These are phyloP conservation scores for Phylloscopus trochiloides DNA, from an alignment of 2,113 vertebrate genomes.

Conservation along the genomic window DNA sequence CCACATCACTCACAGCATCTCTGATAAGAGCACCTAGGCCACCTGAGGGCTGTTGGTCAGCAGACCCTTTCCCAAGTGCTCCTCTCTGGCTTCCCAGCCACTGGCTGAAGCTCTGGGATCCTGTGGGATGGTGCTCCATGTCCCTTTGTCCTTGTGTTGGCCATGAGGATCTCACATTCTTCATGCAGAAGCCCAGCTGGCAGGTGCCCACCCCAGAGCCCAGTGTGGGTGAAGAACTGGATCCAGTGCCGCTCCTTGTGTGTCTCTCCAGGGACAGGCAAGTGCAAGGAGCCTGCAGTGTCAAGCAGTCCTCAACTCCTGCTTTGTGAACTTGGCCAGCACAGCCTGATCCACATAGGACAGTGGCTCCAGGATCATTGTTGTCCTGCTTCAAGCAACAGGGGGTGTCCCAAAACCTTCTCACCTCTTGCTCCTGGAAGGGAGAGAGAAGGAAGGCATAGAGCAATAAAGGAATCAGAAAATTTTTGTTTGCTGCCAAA, in stretches of 20 bases:
- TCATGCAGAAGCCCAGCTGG: no score
- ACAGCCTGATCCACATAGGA: accelerated
- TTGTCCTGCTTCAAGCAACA: not conserved
- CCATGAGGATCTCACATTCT: not conserved
- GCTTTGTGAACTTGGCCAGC: not conserved
- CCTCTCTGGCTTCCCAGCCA: not conserved
- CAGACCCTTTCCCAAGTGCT: not conserved
- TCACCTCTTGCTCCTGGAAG: not conserved
- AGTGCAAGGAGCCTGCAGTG: not conserved
- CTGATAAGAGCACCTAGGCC: not conserved
- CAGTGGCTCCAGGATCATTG: accelerated
- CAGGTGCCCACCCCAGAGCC: not conserved
- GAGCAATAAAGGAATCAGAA: not conserved
- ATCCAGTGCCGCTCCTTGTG: not conserved
- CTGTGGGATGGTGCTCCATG: accelerated
- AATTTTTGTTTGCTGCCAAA: not conserved
- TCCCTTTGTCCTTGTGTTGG: not conserved
- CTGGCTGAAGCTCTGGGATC: not conserved
- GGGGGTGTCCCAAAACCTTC: not conserved
- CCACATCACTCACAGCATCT: not conserved
- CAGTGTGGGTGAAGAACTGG: not conserved
- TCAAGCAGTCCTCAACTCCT: not conserved
- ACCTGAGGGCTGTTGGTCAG: not conserved
- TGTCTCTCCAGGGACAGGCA: not conserved
- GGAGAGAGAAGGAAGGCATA: not conserved